Evolutionary conservation across 1,140 invertebrate species (phyloP), one percentile per base, ranked within the genome.

Genomic region (Hetaerina americana): DNA sequence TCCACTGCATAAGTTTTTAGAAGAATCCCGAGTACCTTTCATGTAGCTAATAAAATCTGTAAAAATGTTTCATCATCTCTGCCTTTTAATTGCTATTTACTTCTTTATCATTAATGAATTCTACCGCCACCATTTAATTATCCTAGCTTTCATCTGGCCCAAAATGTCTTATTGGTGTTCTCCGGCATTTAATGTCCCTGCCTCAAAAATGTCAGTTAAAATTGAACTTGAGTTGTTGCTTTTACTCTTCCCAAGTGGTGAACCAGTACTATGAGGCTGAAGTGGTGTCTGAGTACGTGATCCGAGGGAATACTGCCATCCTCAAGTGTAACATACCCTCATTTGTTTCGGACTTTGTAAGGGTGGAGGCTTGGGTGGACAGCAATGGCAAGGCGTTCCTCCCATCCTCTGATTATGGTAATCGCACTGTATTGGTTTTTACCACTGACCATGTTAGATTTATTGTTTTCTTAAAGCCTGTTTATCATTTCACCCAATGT

Each of bases 301-400:
- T 96, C 77, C 87, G 91, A 71, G 94, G 94, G 69, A 96, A 96
- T 81, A 92, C 93, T 66, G 95, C 94, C 25, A 90, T 97, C 68
- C 81, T 97, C 57, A 95, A 95, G 82, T 97, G 95, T 80, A 92
- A 90, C 75, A 95, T 97, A 76, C 95, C 95, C 22, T 91, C 90
- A 71, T 97, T 95, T 82, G 92, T 96, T 57, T 89, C 91, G 66
- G 93, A 96, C 83, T 96, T 95, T 80, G 90, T 96, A 28, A 87
- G 88, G 76, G 93, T 97, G 6, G 91, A 93, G 76, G 87, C 91
- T 71, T 97, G 95, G 95, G 87, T 92, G 73, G 88, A 90, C 76
- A 91, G 88, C 74, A 89, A 91, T 76, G 87, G 86, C 74, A 86
- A 87, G 72, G 88, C 88, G 79, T 93, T 90, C 79, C 83, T 79